phyloP scores from a whole-genome alignment of 2,113 vertebrate species.

The Phrynosoma blainvillii region DNA sequence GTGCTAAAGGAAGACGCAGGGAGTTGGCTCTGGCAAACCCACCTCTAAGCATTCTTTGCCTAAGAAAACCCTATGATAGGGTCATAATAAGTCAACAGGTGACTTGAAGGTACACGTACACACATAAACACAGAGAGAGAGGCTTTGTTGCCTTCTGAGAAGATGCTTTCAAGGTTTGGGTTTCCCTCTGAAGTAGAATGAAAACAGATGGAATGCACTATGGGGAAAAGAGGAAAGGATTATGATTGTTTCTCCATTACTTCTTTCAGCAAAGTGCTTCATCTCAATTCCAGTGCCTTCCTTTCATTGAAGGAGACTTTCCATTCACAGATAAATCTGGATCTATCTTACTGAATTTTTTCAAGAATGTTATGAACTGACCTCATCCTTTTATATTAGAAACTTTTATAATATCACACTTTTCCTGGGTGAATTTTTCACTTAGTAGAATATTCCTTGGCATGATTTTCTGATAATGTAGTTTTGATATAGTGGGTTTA shows the following conservation, averaged over 20 bases:
- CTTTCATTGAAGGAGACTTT: background rate
- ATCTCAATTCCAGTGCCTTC: background rate
- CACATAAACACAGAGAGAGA: too few relatives aligned
- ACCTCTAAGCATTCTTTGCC: background rate
- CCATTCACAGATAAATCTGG: background rate
- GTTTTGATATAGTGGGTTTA: conserved; percentile 67
- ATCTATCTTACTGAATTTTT: background rate
- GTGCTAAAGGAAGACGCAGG: background rate
- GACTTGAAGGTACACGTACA: too few relatives aligned
- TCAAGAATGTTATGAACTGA: background rate
- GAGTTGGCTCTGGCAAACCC: background rate
- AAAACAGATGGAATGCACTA: background rate
- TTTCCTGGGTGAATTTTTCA: background rate
- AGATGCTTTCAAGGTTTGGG: too few relatives aligned
- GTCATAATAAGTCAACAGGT: too few relatives aligned
- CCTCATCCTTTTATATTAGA: conserved; percentile 32
- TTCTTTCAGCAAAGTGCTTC: background rate
- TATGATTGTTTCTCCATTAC: background rate
- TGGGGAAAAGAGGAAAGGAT: background rate
- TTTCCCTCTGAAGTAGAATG: background rate
- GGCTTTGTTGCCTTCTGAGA: background rate
- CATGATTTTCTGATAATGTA: conserved; percentile 48
- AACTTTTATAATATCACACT: conserved; percentile 32
- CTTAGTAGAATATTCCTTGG: conserved; percentile 35
- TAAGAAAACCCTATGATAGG: background rate